A percentile compares a stretch with the other conserved stretches of the same genome.
Evolutionary conservation across 1,140 invertebrate genomes (phyloP).

Genomic region (Sycophila sp.): DNA sequence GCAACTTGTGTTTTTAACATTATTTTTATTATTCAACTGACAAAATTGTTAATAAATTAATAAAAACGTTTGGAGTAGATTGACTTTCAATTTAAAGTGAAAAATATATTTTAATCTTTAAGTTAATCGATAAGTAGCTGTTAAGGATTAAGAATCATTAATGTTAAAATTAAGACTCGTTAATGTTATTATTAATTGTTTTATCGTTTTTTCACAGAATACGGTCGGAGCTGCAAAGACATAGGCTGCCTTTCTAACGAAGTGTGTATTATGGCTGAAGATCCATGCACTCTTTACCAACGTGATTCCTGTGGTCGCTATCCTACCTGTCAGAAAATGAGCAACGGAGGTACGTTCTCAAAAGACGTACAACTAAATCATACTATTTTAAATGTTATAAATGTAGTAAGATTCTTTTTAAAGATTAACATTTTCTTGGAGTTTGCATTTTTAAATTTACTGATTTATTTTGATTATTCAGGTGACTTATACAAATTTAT

Average conservation of each 20-base stretch:
- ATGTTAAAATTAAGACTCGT: too few relatives aligned
- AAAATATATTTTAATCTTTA: too few relatives aligned
- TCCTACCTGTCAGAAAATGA: constrained; percentile 72
- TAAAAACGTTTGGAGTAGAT: background rate
- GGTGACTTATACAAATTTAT: background rate
- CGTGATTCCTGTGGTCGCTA: constrained; percentile 72
- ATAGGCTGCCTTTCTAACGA: constrained; percentile 78
- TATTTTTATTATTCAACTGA: too few relatives aligned
- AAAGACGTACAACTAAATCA: background rate
- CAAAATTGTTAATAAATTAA: background rate
- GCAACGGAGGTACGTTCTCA: constrained; percentile 43
- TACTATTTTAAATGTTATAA: too few relatives aligned
- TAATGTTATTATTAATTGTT: too few relatives aligned
- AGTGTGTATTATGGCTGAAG: constrained; percentile 76
- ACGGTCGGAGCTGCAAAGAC: constrained; percentile 78
- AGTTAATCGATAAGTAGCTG: too few relatives aligned
- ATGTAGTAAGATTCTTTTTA: too few relatives aligned
- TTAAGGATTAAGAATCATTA: too few relatives aligned
- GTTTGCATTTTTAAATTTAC: background rate
- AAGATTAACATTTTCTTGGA: background rate
- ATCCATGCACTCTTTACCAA: constrained; percentile 71
- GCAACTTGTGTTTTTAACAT: too few relatives aligned
- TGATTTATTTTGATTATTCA: background rate
- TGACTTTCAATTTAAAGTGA: too few relatives aligned
- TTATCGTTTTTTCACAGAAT: constrained; percentile 74